Base-by-base conservation (phyloP, 2,888 invertebrate species). In the Drosophila paramelanica region DNA sequence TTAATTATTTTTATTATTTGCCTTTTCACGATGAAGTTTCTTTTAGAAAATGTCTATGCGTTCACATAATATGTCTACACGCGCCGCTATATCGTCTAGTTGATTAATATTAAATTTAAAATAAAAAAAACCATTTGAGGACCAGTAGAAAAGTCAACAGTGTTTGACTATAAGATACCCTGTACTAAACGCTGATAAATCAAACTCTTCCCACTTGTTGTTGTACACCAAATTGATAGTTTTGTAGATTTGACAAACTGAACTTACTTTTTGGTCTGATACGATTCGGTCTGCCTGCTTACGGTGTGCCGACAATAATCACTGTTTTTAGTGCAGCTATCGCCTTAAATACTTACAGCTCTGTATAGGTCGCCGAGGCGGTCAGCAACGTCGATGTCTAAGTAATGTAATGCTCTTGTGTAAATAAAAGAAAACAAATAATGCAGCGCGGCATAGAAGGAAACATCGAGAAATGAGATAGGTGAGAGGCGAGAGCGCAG, bases 331-430 rank as follows among this genome's bases (percentile, higher is more conserved):
- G n/a, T 17, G 20, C 27, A 5, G 8, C 11, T 14, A 42, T 20
- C 52, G 43, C 47, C 50, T 74, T 74, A 69, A 70, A 74, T 69
- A 73, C 43, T 39, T 36, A 14, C 25, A 47, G 41, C n/a, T 23
- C n/a, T 14, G 17, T 41, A n/a, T 2, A 27, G 13, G 25, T 42
- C n/a, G 14, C 10, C 17, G 36, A 25, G 17, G 25, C 53, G 42
- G 20, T 42, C 42, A 17, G 23, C 51, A 25, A 39, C 23, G 14
- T 46, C 50, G 47, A 27, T 43, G 51, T 14, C 14, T 11, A 20
- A 17, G 31, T 49, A 41, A 52, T 52, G 52, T 41, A 70, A 60
- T 1, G 17, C 13, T 39, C 23, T 10, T 20, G 14, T 42, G 25
- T 41, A 20, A 27, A 43, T 41, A 20, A n/a, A 43, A 8, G 17